A percentile compares a stretch with the other conserved stretches of the same genome.
phyloP scores from a whole-genome alignment of 2,797 vertebrate species.

The Dryobates pubescens region DNA sequence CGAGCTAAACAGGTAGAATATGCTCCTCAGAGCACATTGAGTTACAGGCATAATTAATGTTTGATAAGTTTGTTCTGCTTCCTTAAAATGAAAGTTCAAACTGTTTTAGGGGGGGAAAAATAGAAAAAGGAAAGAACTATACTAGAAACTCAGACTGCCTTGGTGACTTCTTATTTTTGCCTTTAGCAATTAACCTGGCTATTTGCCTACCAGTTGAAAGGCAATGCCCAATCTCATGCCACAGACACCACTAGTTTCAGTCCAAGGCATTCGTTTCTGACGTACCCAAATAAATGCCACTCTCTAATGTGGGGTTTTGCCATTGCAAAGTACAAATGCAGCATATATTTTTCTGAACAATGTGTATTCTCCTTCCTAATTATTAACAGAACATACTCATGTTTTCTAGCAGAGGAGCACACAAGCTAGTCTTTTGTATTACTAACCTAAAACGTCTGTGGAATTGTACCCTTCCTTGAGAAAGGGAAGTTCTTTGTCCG shows the following conservation, averaged over 20 bases:
- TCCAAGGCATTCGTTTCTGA: neutral
- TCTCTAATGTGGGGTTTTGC: neutral
- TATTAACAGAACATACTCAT: slow-evolving; percentile 5
- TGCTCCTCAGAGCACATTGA: neutral
- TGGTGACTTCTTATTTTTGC: neutral
- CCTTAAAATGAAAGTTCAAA: neutral
- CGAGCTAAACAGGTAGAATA: neutral
- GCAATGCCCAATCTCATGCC: neutral
- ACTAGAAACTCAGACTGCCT: neutral
- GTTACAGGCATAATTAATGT: neutral
- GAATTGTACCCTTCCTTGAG: neutral
- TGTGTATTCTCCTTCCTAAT: slow-evolving; percentile 34
- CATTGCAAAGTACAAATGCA: neutral
- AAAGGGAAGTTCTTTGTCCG: neutral
- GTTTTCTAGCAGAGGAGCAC: neutral
- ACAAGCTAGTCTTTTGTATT: neutral
- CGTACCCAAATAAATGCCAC: neutral
- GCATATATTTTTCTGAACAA: neutral
- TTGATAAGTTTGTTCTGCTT: neutral
- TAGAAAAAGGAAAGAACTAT: neutral
- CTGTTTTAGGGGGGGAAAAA: neutral
- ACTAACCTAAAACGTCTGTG: neutral
- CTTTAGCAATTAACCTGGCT: neutral
- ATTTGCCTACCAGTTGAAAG: neutral
- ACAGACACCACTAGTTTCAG: neutral